phyloP scores from a whole-genome alignment of 1,140 invertebrate species.

The Bombus polaris region DNA sequence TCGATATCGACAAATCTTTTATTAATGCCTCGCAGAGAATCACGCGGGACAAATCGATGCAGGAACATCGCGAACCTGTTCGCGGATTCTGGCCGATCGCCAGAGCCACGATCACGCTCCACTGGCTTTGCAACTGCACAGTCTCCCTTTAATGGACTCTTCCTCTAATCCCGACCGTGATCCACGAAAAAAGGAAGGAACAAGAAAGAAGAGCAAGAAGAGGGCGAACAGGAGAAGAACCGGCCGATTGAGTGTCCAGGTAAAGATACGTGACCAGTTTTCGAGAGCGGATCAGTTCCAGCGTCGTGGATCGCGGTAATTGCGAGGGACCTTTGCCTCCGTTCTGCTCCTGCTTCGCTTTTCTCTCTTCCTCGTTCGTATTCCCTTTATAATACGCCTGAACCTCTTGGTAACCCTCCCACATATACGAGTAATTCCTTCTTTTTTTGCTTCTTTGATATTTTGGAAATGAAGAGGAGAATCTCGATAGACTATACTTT shows the following conservation, averaged over 20 bases:
- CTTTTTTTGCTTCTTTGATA: not conserved
- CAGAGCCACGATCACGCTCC: constrained; percentile 42
- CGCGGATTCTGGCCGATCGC: constrained; percentile 54
- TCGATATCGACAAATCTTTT: constrained; percentile 48
- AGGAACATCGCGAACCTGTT: constrained; percentile 30
- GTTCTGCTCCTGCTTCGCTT: constrained; percentile 2
- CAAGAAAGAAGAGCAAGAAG: constrained; percentile 2
- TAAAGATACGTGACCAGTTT: constrained; percentile 70
- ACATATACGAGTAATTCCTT: too few species aligned
- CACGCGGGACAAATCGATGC: constrained; percentile 30
- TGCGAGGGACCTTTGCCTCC: constrained; percentile 43
- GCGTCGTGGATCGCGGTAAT: constrained; percentile 60
- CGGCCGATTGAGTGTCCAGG: constrained; percentile 68
- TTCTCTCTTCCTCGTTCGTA: not conserved
- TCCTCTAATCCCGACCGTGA: constrained; percentile 66
- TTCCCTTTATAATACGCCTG: constrained; percentile 9
- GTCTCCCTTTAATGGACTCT: constrained; percentile 68
- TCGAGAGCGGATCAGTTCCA: constrained; percentile 63
- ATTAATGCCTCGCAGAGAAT: constrained; percentile 22
- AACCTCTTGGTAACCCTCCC: not conserved
- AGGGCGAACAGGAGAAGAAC: constrained; percentile 42
- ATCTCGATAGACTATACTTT: too few species aligned
- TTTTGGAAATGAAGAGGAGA: not conserved
- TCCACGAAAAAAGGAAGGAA: constrained; percentile 37
- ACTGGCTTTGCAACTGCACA: constrained; percentile 42